Evolutionary conservation across 2,888 invertebrate species (phyloP), one percentile per base, ranked within the genome.

Genomic region (Tachystola acroxantha): DNA sequence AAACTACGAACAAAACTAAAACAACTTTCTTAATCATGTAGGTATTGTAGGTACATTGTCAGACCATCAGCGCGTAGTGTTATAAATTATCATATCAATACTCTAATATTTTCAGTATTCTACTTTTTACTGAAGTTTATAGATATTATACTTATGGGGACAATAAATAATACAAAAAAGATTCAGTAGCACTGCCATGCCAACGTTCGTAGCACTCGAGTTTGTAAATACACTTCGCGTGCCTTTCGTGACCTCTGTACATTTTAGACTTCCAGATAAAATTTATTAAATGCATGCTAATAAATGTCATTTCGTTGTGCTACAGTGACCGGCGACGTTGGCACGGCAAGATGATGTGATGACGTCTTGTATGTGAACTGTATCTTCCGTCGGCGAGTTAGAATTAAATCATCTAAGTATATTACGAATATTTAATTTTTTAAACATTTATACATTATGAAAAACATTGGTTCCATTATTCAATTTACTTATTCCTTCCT

Each of bases 261-360:
- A 39, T 40, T 34, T 34, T 26, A 43, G 34, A 43, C 28, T 31
- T 34, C 34, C 36, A 42, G 33, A 42, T 34, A n/a, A n/a, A n/a
- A n/a, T n/a, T 31, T 48, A 42, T 42, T 51, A 38, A 35, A 41
- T 37, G 32, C 37, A 41, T 39, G 32, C 38, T 46, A 44, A 41
- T 45, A 42, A 41, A 48, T 43, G 40, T 50, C 39, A 48, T 62
- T 66, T 59, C 58, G 51, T 77, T 79, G 64, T 78, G 75, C 74
- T 70, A 50, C 84, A 84, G 84, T 84, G 81, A 80, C 48, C 57
- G 50, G 42, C 57, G 63, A 47, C 66, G 69, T 79, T 82, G 82
- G 81, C 76, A 74, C 60, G 75, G 75, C 73, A 66, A 47, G 64
- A 51, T 54, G 62, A 53, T 53, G 58, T 63, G 64, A 51, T 54